Conservation (phyloP, 2,113 vertebrate species). For the Lathamus discolor region DNA sequence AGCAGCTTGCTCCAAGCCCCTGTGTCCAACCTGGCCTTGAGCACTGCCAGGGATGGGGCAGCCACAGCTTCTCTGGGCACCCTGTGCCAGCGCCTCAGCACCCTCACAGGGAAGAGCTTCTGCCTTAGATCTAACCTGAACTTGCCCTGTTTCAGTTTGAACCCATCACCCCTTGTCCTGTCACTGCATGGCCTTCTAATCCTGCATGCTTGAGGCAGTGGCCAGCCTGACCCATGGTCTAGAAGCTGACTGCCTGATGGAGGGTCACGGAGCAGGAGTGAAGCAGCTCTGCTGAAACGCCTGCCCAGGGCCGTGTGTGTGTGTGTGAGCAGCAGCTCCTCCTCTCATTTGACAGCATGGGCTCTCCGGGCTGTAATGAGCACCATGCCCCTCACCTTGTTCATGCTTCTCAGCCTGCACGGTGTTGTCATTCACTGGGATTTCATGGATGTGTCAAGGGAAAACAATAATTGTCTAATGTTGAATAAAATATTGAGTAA, state of each 20-base stretch:
- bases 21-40: neutral
- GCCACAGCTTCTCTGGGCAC: no score
- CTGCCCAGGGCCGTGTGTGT: neutral
- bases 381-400: neutral
- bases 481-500: conserved; percentile 21
- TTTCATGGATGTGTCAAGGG: neutral
- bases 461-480: neutral
- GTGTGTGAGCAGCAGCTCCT: fast-evolving
- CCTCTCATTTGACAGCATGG: neutral
- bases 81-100: no score
- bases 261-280: neutral
- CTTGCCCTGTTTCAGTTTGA: neutral
- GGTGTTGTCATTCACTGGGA: neutral
- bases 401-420: neutral
- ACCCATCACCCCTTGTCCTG: neutral
- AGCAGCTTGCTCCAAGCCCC: no score
- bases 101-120: neutral
- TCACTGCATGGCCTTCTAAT: neutral
- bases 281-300: neutral
- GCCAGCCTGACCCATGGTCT: neutral
- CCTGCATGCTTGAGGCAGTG: neutral
- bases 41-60: neutral
- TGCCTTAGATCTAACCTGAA: neutral
- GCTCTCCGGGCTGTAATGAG: neutral
- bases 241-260: neutral